Conservation (phyloP, 1,140 invertebrate genomes). For the Penaeus chinensis region DNA sequence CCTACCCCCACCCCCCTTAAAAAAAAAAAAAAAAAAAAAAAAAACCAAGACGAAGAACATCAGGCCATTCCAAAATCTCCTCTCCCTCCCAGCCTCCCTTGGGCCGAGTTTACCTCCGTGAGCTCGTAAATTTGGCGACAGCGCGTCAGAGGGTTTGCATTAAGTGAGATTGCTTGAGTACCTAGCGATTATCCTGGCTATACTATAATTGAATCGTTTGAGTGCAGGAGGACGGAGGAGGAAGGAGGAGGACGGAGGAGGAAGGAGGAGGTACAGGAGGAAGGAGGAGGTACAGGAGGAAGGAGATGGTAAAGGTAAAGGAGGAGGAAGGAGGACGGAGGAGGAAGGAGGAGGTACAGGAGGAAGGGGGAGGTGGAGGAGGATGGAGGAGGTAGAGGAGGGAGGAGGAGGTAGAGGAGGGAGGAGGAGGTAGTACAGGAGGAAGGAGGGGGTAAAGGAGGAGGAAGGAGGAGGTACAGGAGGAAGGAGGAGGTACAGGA, state of each 20-base stretch:
- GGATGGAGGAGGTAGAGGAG: background rate
- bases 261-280: background rate
- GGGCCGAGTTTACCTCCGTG: slow-evolving; percentile 50
- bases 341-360: background rate
- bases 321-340: background rate
- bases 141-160: slow-evolving; percentile 57
- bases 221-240: slow-evolving; percentile 21
- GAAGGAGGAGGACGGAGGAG: background rate
- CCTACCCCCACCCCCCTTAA: too few relatives aligned
- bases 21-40: too few relatives aligned
- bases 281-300: background rate
- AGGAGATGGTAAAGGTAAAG: background rate
- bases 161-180: slow-evolving; percentile 62
- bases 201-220: slow-evolving; percentile 58
- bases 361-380: background rate
- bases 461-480: background rate
- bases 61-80: slow-evolving; percentile 49
- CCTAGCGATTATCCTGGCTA: slow-evolving; percentile 53
- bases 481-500: background rate
- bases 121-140: slow-evolving; percentile 53
- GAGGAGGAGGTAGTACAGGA: background rate
- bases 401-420: too few relatives aligned
- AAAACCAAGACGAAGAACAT: too few relatives aligned
- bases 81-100: slow-evolving; percentile 33
- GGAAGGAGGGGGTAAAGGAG: background rate